Evolutionary conservation across 1,140 invertebrate genomes (phyloP).

Genomic region (Zaprionus camerounensis): DNA sequence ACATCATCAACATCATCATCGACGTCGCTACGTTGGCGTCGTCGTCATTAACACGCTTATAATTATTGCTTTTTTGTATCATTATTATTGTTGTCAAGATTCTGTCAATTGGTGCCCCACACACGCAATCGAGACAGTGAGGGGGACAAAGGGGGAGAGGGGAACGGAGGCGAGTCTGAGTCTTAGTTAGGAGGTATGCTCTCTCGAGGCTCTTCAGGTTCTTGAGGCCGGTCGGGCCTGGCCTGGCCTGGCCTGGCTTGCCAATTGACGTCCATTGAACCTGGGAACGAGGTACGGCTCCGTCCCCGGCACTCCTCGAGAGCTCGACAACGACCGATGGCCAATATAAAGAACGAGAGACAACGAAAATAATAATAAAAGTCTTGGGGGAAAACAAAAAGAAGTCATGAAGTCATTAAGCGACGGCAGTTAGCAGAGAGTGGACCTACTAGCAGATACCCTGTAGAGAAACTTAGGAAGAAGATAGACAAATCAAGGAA

Average conservation of each 20-base stretch:
- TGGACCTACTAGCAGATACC: constrained; percentile 8
- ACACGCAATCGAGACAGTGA: constrained; percentile 6
- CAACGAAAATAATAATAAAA: constrained; percentile 16
- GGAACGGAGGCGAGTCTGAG: background rate
- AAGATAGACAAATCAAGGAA: background rate
- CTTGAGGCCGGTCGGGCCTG: constrained; percentile 6
- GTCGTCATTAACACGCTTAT: constrained; percentile 1
- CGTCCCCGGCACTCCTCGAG: constrained; percentile 53
- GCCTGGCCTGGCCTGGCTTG: background rate
- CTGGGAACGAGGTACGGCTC: constrained; percentile 17
- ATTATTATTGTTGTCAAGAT: constrained; percentile 17
- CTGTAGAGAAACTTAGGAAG: background rate
- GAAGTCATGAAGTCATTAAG: constrained; percentile 29
- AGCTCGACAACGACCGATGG: constrained; percentile 23
- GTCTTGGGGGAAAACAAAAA: constrained; percentile 22
- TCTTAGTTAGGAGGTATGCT: constrained; percentile 15
- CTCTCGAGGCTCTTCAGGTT: constrained; percentile 31
- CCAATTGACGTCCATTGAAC: constrained; percentile 60
- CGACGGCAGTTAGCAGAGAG: background rate
- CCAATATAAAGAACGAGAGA: constrained; percentile 29
- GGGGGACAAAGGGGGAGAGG: background rate
- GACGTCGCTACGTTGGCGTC: constrained; percentile 11
- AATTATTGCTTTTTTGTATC: constrained; percentile 5
- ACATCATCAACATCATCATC: constrained; percentile 26
- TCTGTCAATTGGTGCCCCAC: constrained; percentile 34